Conservation (phyloP, 2,797 vertebrate species). For the Sebastes umbrosus region DNA sequence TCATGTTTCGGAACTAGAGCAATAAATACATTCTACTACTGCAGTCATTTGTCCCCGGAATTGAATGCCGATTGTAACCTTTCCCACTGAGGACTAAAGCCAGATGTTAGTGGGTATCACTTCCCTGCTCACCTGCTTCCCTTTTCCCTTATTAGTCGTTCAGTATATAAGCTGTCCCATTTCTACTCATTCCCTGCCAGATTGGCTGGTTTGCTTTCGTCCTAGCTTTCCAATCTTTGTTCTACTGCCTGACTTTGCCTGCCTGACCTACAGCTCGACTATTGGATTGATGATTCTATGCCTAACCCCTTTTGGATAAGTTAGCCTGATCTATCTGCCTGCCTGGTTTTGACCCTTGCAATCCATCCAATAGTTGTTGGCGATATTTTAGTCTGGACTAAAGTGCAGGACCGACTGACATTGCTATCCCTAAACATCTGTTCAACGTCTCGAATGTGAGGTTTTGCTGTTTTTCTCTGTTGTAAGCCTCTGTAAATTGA, state of each 20-base stretch:
- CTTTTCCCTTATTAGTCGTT: not conserved
- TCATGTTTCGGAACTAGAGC: too few species aligned
- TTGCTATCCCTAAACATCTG: not conserved
- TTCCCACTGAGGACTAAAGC: too few species aligned
- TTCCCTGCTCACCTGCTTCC: not conserved
- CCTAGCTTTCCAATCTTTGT: not conserved
- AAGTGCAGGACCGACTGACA: not conserved
- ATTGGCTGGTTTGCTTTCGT: not conserved
- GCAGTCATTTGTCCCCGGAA: not conserved
- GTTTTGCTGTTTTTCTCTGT: not conserved
- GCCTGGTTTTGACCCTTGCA: not conserved
- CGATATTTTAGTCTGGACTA: not conserved
- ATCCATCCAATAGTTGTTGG: not conserved
- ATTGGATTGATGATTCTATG: not conserved
- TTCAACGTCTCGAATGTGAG: not conserved
- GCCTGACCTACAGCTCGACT: not conserved
- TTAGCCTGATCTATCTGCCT: not conserved
- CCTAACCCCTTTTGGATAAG: not conserved
- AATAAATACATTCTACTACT: too few species aligned
- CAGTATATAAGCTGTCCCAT: not conserved
- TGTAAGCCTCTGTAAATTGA: not conserved
- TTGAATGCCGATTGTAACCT: not conserved
- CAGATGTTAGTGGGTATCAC: not conserved
- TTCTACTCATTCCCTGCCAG: not conserved
- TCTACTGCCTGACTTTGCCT: not conserved